Conservation (phyloP, 1,140 invertebrate species). For the Drosophila ogumai region DNA sequence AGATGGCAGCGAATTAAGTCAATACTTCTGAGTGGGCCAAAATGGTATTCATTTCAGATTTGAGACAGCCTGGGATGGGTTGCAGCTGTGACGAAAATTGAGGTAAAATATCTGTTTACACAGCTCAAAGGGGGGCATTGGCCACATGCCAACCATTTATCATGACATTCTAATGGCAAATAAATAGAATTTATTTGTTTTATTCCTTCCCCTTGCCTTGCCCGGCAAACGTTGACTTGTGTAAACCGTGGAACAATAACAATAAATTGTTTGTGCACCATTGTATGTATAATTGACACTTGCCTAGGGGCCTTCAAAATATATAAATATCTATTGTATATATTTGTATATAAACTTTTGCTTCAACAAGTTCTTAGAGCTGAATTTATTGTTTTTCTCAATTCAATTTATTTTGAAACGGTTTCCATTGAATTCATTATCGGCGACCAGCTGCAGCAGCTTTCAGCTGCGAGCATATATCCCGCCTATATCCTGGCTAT, state of each 20-base stretch:
- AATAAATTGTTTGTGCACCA: slow-evolving; percentile 37
- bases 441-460: slow-evolving; percentile 20
- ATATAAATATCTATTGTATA: slow-evolving; percentile 2
- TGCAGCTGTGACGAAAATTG: slow-evolving; percentile 35
- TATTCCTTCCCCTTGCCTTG: not conserved
- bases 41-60: slow-evolving; percentile 24
- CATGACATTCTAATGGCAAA: slow-evolving; percentile 41
- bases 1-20: slow-evolving; percentile 16
- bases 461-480: slow-evolving; percentile 2
- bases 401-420: slow-evolving; percentile 46
- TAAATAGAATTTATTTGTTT: slow-evolving; percentile 38
- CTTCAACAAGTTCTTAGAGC: slow-evolving; percentile 20
- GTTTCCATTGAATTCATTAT: slow-evolving; percentile 59
- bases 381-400: slow-evolving; percentile 44
- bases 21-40: slow-evolving; percentile 22
- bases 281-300: slow-evolving; percentile 41
- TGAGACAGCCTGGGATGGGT: slow-evolving; percentile 1
- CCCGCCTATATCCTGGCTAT: slow-evolving; percentile 11
- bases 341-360: slow-evolving; percentile 5
- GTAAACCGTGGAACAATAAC: slow-evolving; percentile 31
- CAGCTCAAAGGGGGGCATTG: not conserved
- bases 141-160: slow-evolving; percentile 38
- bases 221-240: slow-evolving; percentile 33
- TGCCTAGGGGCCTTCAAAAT: slow-evolving; percentile 13
- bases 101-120: slow-evolving; percentile 42